These are phyloP conservation scores for Grallaria varia DNA, from an alignment of 2,113 vertebrate species.

Conservation along the genomic window DNA sequence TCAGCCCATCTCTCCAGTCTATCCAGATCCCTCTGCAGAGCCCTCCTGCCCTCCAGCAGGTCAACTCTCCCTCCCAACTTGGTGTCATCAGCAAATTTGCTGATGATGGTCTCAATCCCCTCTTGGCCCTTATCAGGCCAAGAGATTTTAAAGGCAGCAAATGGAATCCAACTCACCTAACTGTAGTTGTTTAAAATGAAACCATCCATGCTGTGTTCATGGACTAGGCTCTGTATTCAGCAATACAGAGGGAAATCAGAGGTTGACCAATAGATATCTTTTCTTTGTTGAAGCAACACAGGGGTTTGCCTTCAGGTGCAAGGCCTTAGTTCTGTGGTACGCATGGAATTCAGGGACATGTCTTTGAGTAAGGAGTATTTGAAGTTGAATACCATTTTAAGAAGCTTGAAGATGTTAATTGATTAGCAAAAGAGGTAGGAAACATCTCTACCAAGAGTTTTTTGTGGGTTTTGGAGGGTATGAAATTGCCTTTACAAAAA, in stretches of 20 bases:
- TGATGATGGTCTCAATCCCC: too few species aligned
- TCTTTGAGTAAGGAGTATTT: background rate
- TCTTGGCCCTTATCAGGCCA: background rate
- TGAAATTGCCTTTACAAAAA: background rate
- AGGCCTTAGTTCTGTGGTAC: background rate
- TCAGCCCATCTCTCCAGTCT: too few species aligned
- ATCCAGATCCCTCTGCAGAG: too few species aligned
- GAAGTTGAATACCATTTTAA: background rate
- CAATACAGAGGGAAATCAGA: background rate
- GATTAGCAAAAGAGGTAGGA: background rate
- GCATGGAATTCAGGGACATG: background rate
- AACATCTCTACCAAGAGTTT: background rate
- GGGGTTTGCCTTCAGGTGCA: background rate
- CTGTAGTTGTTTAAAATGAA: background rate
- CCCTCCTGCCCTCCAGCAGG: too few species aligned
- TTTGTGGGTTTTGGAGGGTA: background rate
- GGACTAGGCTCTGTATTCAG: background rate
- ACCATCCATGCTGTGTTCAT: background rate
- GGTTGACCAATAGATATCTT: background rate
- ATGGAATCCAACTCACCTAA: background rate
- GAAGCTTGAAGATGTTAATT: background rate
- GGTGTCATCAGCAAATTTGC: too few species aligned
- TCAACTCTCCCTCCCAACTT: too few species aligned
- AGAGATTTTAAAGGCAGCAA: background rate
- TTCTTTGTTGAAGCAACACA: background rate